Evolutionary conservation across 2,797 vertebrate species (phyloP), one percentile per base, ranked within the genome.

Genomic region (Enteromius trimaculatus): DNA sequence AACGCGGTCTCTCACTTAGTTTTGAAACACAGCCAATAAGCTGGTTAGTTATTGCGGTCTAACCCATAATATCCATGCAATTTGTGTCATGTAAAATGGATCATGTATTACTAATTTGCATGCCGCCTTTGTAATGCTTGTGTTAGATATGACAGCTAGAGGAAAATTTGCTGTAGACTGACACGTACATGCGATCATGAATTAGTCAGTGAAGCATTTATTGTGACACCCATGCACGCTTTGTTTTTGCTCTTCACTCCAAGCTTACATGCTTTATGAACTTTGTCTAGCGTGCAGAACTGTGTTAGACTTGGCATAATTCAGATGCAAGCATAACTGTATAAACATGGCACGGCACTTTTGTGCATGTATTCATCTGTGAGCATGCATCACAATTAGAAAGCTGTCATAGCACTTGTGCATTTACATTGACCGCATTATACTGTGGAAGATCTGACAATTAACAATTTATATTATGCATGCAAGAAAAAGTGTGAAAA

Each of bases 221-320:
- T 10, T 60, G n/a, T 23, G 4, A 58, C 7, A 23, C 21, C 34
- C 8, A 11, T 58, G 31, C n/a, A 74, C 29, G 13, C 14, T 39
- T 58, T 9, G 7, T 76, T 58, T 76, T 75, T 37, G 31, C 31
- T 55, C 3, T 21, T 74, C 21, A 66, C 31, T 6, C n/a, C 29
- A 55, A 75, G 31, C 31, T 75, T 58, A 9, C 34, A 39, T 39
- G 34, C 72, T n/a, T 76, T 58, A 39, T 58, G 13, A 75, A 75
- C 21, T 39, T 58, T 58, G 58, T 39, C 21, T 14, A 23, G 49
- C 51, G 23, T 37, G 72, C 49, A 23, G 29, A 55, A 51, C 47
- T 72, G 47, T 72, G 70, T 72, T 37, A 51, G 19, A 75, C 11
- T 75, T 37, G 13, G 60, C 14, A 16, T 37, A 34, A 66, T 21